Conservation (phyloP, 2,113 vertebrate species). For the Platysternon megacephalum region DNA sequence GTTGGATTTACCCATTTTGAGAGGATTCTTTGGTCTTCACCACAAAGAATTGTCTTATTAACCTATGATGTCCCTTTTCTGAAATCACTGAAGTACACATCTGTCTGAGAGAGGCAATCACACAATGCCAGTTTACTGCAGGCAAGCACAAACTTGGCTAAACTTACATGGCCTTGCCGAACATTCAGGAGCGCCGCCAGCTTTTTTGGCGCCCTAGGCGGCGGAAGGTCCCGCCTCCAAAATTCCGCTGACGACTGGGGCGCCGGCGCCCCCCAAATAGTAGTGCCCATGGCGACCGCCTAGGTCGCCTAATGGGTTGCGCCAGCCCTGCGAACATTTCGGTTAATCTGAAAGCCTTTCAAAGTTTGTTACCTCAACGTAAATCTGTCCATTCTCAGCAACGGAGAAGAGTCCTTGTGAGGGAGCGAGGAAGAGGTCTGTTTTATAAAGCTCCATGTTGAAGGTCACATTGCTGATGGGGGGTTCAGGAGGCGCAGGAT, state of each 20-base stretch:
- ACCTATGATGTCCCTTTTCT: not conserved
- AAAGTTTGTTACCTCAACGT: slow-evolving; percentile 87
- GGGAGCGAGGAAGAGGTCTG: slow-evolving; percentile 77
- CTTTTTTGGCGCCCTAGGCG: too few relatives aligned
- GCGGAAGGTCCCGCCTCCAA: too few relatives aligned
- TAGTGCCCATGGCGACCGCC: too few relatives aligned
- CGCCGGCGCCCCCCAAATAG: too few relatives aligned
- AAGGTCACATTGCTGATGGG: slow-evolving; percentile 82
- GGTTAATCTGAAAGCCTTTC: not conserved
- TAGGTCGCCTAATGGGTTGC: too few relatives aligned
- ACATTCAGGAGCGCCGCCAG: too few relatives aligned
- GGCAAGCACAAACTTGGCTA: not conserved
- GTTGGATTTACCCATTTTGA: not conserved
- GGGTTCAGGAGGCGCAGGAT: slow-evolving; percentile 57
- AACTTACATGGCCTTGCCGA: not conserved
- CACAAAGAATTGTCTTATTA: not conserved
- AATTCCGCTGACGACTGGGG: too few relatives aligned
- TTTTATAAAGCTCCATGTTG: slow-evolving; percentile 89
- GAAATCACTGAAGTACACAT: not conserved
- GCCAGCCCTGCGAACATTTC: not conserved
- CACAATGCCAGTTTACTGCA: not conserved
- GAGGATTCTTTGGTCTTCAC: slow-evolving; percentile 30
- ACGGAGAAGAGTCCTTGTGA: slow-evolving; percentile 84
- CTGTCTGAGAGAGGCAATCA: not conserved
- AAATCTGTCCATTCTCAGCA: slow-evolving; percentile 84